phyloP scores from a whole-genome alignment of 2,113 vertebrate genomes.

The Peromyscus leucopus region DNA sequence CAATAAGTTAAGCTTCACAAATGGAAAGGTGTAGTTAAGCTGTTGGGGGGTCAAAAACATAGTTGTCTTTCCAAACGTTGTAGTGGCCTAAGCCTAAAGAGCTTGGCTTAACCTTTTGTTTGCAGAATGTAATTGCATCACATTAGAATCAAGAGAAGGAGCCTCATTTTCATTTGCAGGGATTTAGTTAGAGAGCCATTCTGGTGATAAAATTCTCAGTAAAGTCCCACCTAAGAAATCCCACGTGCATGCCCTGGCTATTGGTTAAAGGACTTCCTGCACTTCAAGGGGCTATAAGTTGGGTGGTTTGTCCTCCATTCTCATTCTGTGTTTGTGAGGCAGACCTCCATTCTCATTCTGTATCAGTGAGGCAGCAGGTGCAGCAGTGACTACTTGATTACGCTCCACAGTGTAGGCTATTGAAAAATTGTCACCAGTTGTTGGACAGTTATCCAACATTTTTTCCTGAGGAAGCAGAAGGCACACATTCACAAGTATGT shows the following conservation, averaged over 20 bases:
- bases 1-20: constrained; percentile 53
- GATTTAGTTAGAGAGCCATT: neutral
- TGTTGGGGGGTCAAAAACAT: neutral
- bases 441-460: neutral
- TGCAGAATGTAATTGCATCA: constrained; percentile 36
- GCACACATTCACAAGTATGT: neutral
- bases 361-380: neutral
- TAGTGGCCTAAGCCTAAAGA: neutral
- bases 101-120: constrained; percentile 52
- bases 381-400: neutral
- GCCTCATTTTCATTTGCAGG: constrained; percentile 16
- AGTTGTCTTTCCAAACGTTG: constrained; percentile 24
- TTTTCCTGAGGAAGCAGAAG: neutral
- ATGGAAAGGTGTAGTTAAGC: constrained; percentile 16
- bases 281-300: neutral
- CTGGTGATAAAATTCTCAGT: neutral
- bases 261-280: neutral
- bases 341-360: neutral
- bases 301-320: neutral
- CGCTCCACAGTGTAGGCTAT: neutral
- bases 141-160: constrained; percentile 28
- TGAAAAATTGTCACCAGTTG: neutral
- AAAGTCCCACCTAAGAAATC: neutral
- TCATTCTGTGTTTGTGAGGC: neutral
- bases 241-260: neutral